Evolutionary conservation across 2,797 vertebrate genomes (phyloP).

Genomic region (Centropyge bicolor): DNA sequence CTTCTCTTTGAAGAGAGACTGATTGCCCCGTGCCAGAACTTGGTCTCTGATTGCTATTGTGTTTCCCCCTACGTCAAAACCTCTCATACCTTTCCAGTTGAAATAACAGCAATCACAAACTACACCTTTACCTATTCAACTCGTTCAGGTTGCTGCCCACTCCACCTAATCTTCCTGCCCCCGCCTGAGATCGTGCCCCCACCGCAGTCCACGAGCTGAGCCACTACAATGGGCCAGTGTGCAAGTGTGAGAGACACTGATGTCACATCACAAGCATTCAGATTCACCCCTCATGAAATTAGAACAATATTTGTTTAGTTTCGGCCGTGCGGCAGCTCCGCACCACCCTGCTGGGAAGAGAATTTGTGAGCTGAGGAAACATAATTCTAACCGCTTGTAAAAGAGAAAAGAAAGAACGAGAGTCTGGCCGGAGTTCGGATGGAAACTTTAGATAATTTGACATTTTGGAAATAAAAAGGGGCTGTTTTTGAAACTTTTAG

Average conservation of each 20-base stretch:
- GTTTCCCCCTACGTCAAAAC: conserved; percentile 8
- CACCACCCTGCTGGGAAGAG: conserved; percentile 64
- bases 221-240: conserved; percentile 85
- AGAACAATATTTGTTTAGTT: conserved; percentile 88
- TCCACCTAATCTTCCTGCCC: conserved; percentile 32
- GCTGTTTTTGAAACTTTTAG: conserved; percentile 8
- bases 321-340: conserved; percentile 62
- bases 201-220: conserved; percentile 53
- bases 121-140: conserved; percentile 41
- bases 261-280: conserved; percentile 85
- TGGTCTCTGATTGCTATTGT: conserved; percentile 37
- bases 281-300: conserved; percentile 82
- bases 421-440: conserved; percentile 33
- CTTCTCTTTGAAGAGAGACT: conserved; percentile 60
- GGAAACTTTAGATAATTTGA: conserved; percentile 63
- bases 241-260: conserved; percentile 77
- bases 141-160: conserved; percentile 28
- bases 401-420: conserved; percentile 28
- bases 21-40: conserved; percentile 32
- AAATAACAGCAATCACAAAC: conserved; percentile 9
- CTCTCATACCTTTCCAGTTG: conserved; percentile 4
- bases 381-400: conserved; percentile 51
- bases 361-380: conserved; percentile 59
- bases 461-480: conserved; percentile 41
- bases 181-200: conserved; percentile 51